Base-by-base conservation (phyloP, 2,113 vertebrate genomes). In the Poeciliopsis occidentalis region DNA sequence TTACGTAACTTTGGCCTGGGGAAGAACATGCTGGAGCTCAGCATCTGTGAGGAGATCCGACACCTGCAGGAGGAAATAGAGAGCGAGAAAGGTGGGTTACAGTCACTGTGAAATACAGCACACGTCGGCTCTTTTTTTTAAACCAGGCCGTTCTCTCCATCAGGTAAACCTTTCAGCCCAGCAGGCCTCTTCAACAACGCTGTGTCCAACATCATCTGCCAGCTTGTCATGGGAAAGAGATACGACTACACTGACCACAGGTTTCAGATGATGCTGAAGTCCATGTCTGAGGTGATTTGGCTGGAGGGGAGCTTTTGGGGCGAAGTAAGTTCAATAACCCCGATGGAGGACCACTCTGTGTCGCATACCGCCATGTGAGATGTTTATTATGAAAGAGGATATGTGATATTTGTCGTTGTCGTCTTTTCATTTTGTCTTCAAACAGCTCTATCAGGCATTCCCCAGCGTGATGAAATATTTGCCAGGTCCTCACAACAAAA, bases 131-230 rank as follows among this genome's bases (percentile, higher is more conserved):
- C 15, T 13, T 26, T 30, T 7, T 60, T 29, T 34, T n/a, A 17
- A 73, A 70, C 12, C 31, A 4, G 44, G 12, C 12, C 15, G 4
- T 74, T 12, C 6, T 73, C 30, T 75, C 26, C 61, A 65, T 31
- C 85, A 97, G 96, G 94, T 61, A 88, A 93, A 65, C 92, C 92
- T 3, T 95, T 96, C 75, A 85, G 93, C 69, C 91, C 95, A 65
- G 88, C 93, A 12, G 89, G 91, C 29, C 91, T 94, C 83, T 94
- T 97, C 69, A 95, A 95, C 37, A 92, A 89, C 0, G 95, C 95
- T 32, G 94, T 95, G 88, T 95, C 95, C 0, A 97, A 96, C 75
- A 94, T 97, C 32, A 95, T 96, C 75, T 96, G 94, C 60, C 94
- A 94, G 61, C 77, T 96, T 84, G 94, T 95, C 81, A 96, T 96